These are phyloP conservation scores for Leptestheria dahalacensis DNA, from an alignment of 1,140 invertebrate species.

Conservation along the genomic window DNA sequence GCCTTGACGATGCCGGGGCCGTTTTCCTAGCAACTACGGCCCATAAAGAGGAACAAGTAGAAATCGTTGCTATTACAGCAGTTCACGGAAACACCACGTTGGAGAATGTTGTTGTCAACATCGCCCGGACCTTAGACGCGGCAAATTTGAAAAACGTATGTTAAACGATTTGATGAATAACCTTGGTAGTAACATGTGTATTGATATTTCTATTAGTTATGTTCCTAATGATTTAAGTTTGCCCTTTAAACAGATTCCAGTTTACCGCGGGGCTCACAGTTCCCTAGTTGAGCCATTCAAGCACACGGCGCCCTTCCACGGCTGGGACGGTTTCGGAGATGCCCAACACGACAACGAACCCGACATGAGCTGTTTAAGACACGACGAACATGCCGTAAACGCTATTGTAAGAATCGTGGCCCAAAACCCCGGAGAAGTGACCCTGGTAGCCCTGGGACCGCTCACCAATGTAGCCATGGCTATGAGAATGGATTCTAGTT, in stretches of 20 bases:
- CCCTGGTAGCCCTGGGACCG: slow-evolving; percentile 38
- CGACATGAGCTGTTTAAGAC: slow-evolving; percentile 15
- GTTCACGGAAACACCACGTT: slow-evolving; percentile 44
- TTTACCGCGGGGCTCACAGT: slow-evolving; percentile 40
- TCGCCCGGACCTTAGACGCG: slow-evolving; percentile 17
- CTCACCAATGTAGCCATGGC: slow-evolving; percentile 46
- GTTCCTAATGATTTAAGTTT: no score
- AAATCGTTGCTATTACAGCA: slow-evolving; percentile 44
- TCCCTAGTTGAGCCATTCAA: slow-evolving; percentile 30
- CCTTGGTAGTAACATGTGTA: no score
- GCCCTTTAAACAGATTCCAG: no score
- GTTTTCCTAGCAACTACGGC: slow-evolving; percentile 22
- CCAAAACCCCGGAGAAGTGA: slow-evolving; percentile 32
- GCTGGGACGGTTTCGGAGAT: slow-evolving; percentile 26
- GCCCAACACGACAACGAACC: slow-evolving; percentile 14
- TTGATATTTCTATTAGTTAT: no score
- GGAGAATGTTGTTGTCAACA: slow-evolving; percentile 20
- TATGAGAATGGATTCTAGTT: slow-evolving; percentile 35
- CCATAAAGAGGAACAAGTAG: slow-evolving; percentile 26
- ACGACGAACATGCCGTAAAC: slow-evolving; percentile 21
- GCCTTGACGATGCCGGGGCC: slow-evolving; percentile 25
- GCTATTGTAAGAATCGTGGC: slow-evolving; percentile 27
- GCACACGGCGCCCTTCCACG: slow-evolving; percentile 23
- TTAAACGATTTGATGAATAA: no score
- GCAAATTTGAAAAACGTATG: slow-evolving; percentile 18